Percentiles rank a stretch among this genome's conserved stretches.
Evolutionary conservation across 2,888 invertebrate genomes (phyloP).

Genomic region (Drosophila peninsularis): DNA sequence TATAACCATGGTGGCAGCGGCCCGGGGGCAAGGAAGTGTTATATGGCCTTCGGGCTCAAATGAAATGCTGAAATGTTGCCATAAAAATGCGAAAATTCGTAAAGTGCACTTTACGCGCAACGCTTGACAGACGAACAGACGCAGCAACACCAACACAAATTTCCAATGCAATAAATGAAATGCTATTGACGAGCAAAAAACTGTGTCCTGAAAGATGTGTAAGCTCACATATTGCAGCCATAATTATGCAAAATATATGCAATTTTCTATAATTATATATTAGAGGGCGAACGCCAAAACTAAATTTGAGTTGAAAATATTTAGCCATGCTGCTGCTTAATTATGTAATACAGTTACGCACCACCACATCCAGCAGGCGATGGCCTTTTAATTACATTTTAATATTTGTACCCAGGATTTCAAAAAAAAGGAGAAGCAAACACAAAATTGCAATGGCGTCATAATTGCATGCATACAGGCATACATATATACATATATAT

Average conservation of each 20-base stretch:
- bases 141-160: slow-evolving; percentile 10
- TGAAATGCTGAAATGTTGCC: slow-evolving; percentile 69
- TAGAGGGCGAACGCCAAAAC: not conserved
- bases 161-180: slow-evolving; percentile 36
- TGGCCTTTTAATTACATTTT: slow-evolving; percentile 68
- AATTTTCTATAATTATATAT: not conserved
- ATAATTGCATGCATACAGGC: slow-evolving; percentile 40
- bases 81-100: slow-evolving; percentile 79
- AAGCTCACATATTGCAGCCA: not conserved
- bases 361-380: slow-evolving; percentile 30
- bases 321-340: slow-evolving; percentile 18
- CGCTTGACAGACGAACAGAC: slow-evolving; percentile 1
- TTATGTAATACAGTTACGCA: slow-evolving; percentile 8
- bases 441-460: slow-evolving; percentile 37
- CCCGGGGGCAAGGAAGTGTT: slow-evolving; percentile 22
- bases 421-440: not conserved
- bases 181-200: slow-evolving; percentile 31
- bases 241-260: slow-evolving; percentile 11
- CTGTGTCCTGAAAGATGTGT: not conserved
- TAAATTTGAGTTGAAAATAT: not conserved
- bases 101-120: slow-evolving; percentile 67
- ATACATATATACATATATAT: not conserved
- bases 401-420: slow-evolving; percentile 47
- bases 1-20: slow-evolving; percentile 45
- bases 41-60: slow-evolving; percentile 56